These are phyloP conservation scores for Carabus problematicus DNA, from an alignment of 2,888 invertebrate genomes.

Conservation along the genomic window DNA sequence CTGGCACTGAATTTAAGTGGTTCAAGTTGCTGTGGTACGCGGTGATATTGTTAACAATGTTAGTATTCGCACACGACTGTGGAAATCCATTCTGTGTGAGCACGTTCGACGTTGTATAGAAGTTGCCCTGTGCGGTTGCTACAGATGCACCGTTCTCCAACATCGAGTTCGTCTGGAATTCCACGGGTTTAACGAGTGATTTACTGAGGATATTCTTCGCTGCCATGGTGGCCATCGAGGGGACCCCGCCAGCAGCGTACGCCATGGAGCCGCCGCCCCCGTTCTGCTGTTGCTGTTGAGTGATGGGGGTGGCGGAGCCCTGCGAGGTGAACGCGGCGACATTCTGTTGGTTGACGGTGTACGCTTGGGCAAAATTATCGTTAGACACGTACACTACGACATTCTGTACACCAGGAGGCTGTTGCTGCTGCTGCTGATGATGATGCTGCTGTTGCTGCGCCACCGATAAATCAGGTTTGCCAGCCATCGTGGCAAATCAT, in stretches of 20 bases:
- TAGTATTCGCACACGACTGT: constrained; percentile 46
- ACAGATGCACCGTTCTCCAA: constrained; percentile 37
- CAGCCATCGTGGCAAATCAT: constrained; percentile 79
- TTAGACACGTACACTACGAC: constrained; percentile 67
- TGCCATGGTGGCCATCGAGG: constrained; percentile 54
- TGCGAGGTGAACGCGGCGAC: constrained; percentile 58
- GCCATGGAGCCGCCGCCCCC: constrained; percentile 26
- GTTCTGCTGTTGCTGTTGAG: constrained; percentile 49
- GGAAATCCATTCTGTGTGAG: constrained; percentile 56
- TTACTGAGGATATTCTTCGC: constrained; percentile 52
- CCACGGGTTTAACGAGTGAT: constrained; percentile 48
- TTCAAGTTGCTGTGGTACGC: constrained; percentile 51
- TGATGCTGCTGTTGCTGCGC: constrained; percentile 25
- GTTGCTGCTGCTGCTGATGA: constrained; percentile 51
- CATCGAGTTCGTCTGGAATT: constrained; percentile 48
- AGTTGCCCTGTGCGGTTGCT: constrained; percentile 44
- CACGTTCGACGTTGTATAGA: constrained; percentile 50
- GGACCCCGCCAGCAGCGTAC: constrained; percentile 43
- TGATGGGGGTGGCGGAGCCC: constrained; percentile 65
- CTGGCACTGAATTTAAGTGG: constrained; percentile 30
- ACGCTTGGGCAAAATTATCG: constrained; percentile 64
- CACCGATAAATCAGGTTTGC: constrained; percentile 76
- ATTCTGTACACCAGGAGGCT: constrained; percentile 63
- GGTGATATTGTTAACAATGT: constrained; percentile 46
- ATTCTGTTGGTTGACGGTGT: constrained; percentile 61